phyloP scores from a whole-genome alignment of 2,888 invertebrate genomes.

The Hydrotaea cyrtoneurina region DNA sequence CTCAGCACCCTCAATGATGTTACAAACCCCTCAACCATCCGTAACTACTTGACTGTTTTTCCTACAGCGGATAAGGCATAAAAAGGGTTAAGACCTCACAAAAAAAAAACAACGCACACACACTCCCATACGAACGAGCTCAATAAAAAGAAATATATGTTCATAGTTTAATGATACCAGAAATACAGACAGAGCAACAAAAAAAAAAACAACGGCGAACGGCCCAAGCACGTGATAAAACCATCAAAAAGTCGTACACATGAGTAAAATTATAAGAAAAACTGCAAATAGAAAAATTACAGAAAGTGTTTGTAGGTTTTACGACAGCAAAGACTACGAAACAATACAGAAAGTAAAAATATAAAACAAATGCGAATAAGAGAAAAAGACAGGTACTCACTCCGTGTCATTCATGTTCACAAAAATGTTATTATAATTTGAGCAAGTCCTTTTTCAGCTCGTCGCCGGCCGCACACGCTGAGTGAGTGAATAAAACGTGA shows the following conservation, averaged over 20 bases:
- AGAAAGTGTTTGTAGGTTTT: slow-evolving; percentile 38
- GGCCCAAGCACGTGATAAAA: slow-evolving; percentile 52
- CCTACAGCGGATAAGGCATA: background rate
- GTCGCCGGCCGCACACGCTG: too few relatives aligned
- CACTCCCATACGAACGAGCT: slow-evolving; percentile 46
- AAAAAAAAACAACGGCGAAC: background rate
- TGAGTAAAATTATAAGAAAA: slow-evolving; percentile 34
- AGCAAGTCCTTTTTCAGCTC: too few relatives aligned
- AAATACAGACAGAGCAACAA: background rate
- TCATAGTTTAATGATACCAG: slow-evolving; percentile 56
- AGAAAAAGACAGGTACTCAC: slow-evolving; percentile 5
- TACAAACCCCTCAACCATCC: background rate
- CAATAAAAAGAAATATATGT: slow-evolving; percentile 60
- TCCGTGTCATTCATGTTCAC: background rate
- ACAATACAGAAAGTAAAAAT: slow-evolving; percentile 22
- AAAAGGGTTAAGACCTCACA: slow-evolving; percentile 17
- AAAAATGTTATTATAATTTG: slow-evolving; percentile 34
- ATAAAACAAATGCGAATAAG: background rate
- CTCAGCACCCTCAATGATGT: too few relatives aligned
- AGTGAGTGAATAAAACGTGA: slow-evolving; percentile 52
- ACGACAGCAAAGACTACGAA: slow-evolving; percentile 19
- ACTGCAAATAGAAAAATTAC: slow-evolving; percentile 40
- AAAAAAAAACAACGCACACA: background rate
- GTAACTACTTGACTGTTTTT: background rate
- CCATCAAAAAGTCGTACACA: slow-evolving; percentile 35